A percentile compares a stretch with the other conserved stretches of the same genome.
phyloP scores from a whole-genome alignment of 2,113 vertebrate genomes.

The Hypomesus transpacificus region DNA sequence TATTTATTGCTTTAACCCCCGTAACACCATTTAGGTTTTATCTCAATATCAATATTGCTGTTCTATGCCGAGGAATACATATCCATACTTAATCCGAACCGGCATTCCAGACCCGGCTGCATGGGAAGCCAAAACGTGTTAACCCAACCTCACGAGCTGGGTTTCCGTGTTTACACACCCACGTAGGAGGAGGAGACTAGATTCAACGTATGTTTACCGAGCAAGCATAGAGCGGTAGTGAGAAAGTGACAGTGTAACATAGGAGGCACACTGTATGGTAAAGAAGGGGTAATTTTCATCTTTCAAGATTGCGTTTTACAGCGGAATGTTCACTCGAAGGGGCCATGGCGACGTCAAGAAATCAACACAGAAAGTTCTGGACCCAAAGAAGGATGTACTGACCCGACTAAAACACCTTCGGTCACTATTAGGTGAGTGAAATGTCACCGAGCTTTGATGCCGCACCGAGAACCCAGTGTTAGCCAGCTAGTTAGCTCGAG shows the following conservation, averaged over 20 bases:
- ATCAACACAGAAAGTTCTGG: conserved; percentile 98
- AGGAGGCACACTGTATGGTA: conserved; percentile 63
- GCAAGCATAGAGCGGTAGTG: conserved; percentile 49
- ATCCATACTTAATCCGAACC: not conserved
- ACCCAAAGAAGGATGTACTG: conserved; percentile 94
- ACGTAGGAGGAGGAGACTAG: conserved; percentile 53
- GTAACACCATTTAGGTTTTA: not conserved
- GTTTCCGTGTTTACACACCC: conserved; percentile 80
- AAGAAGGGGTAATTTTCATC: conserved; percentile 57
- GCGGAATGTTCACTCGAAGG: conserved; percentile 92
- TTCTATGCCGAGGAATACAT: too few species aligned
- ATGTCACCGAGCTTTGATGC: conserved; percentile 50
- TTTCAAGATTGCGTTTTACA: conserved; percentile 63
- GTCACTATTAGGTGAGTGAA: conserved; percentile 86
- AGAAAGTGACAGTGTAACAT: conserved; percentile 62
- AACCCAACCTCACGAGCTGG: conserved; percentile 33
- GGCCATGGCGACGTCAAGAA: conserved; percentile 96
- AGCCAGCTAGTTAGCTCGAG: conserved; percentile 18
- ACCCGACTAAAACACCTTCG: conserved; percentile 94
- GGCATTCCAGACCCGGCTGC: conserved; percentile 41
- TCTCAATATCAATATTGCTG: too few species aligned
- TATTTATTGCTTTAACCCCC: not conserved
- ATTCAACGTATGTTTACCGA: conserved; percentile 59
- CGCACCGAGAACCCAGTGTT: conserved; percentile 22
- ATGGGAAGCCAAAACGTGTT: conserved; percentile 40